Evolutionary conservation across 2,888 invertebrate genomes (phyloP).

Genomic region (Aphodius sticticus): DNA sequence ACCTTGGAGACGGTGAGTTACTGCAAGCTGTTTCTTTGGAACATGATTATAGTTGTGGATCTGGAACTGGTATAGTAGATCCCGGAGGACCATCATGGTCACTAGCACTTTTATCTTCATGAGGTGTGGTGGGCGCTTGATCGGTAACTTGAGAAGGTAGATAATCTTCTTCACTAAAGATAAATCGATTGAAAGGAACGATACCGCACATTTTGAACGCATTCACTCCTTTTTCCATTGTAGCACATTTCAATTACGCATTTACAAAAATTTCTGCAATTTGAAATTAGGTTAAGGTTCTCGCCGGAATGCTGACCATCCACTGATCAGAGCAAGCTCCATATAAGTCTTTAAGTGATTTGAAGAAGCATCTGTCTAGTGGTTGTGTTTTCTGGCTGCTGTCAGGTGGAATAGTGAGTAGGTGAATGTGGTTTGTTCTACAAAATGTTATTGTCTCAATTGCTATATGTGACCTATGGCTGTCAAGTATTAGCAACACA

Average conservation of each 20-base stretch:
- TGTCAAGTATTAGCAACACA: constrained; percentile 33
- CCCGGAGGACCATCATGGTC: too few relatives aligned
- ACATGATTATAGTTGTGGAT: too few relatives aligned
- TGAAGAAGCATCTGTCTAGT: constrained; percentile 28
- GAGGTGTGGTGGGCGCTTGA: constrained; percentile 8
- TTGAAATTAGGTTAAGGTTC: too few relatives aligned
- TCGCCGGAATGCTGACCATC: constrained; percentile 28
- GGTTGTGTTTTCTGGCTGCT: constrained; percentile 28
- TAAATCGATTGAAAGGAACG: constrained; percentile 19
- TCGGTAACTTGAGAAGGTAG: constrained; percentile 29
- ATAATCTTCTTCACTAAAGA: constrained; percentile 29
- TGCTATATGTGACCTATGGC: constrained; percentile 28
- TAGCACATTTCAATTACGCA: constrained; percentile 23
- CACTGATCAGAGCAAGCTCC: constrained; percentile 22
- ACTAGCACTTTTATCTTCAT: too few relatives aligned
- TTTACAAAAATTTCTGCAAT: too few relatives aligned
- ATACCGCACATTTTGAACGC: constrained; percentile 28
- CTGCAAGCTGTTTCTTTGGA: too few relatives aligned
- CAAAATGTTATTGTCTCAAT: constrained; percentile 24
- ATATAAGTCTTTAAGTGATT: constrained; percentile 29
- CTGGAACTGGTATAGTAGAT: too few relatives aligned
- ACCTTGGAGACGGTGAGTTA: too few relatives aligned
- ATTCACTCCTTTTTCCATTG: constrained; percentile 27
- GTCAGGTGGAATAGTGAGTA: constrained; percentile 25
- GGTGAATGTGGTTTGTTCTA: constrained; percentile 29